Conservation (phyloP, 2,113 vertebrate genomes). For the Larimichthys polyactis region DNA sequence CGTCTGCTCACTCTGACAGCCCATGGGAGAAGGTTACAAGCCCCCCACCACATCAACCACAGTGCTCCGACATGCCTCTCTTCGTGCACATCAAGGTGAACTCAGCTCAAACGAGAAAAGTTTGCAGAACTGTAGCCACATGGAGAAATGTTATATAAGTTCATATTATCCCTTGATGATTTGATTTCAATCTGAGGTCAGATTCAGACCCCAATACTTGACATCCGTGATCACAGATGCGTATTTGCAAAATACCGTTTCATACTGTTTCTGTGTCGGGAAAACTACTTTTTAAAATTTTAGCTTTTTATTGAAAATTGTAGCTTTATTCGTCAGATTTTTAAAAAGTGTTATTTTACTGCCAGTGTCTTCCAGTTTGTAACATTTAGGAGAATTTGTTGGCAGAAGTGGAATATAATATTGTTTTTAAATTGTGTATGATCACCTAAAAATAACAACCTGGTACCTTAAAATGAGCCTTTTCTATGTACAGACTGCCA, state of each 20-base stretch:
- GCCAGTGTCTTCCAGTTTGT: background rate
- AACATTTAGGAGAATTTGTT: too few species aligned
- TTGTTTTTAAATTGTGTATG: too few species aligned
- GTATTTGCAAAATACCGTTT: background rate
- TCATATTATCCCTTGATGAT: slow-evolving; percentile 31
- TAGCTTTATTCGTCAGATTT: background rate
- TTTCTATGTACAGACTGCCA: too few species aligned
- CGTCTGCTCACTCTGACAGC: slow-evolving; percentile 64
- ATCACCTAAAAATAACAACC: too few species aligned
- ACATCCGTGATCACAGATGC: background rate
- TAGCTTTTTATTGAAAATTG: background rate
- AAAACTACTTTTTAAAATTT: background rate
- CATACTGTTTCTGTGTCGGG: background rate
- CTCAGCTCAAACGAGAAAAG: slow-evolving; percentile 36
- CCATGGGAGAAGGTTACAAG: slow-evolving; percentile 66
- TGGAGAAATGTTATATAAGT: background rate
- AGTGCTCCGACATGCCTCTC: slow-evolving; percentile 53
- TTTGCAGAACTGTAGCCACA: slow-evolving; percentile 42
- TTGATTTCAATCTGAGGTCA: slow-evolving; percentile 70
- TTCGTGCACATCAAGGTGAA: slow-evolving; percentile 57
- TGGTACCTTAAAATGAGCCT: too few species aligned
- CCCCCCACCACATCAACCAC: slow-evolving; percentile 78
- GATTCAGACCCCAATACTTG: slow-evolving; percentile 18
- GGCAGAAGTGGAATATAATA: too few species aligned
- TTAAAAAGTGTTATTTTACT: background rate